These are phyloP conservation scores for Micrastur ruficollis DNA, from an alignment of 2,797 vertebrate genomes.

Conservation along the genomic window DNA sequence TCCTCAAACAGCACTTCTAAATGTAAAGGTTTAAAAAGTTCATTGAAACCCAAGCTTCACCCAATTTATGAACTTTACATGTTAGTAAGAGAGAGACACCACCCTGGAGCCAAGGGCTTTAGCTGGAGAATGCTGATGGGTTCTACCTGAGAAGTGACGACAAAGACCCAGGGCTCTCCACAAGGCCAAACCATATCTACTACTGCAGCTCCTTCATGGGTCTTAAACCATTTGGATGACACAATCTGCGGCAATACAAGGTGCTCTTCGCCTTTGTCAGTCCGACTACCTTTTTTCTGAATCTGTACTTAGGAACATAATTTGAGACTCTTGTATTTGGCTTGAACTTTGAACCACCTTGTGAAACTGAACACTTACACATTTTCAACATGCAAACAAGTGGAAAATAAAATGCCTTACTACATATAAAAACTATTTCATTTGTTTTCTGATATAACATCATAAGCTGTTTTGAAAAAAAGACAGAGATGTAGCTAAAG, in stretches of 20 bases:
- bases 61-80: neutral
- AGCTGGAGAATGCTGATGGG: neutral
- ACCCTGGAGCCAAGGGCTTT: neutral
- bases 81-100: neutral
- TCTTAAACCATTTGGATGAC: neutral
- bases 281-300: neutral
- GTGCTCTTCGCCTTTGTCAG: neutral
- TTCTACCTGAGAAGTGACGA: neutral
- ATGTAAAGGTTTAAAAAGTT: neutral
- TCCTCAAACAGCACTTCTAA: neutral
- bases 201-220: neutral
- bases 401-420: neutral
- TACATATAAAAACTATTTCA: neutral
- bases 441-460: neutral
- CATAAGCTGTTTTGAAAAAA: neutral
- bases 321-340: neutral
- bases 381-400: neutral
- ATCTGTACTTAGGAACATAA: neutral
- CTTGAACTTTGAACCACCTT: neutral
- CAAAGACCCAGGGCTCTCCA: neutral
- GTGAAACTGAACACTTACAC: neutral
- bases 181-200: neutral
- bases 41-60: neutral
- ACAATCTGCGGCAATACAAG: neutral
- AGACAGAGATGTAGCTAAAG: neutral